A percentile compares a stretch with the other conserved stretches of the same genome.
These are phyloP conservation scores for Zeuzera pyrina DNA, from an alignment of 2,888 invertebrate genomes.

Conservation along the genomic window DNA sequence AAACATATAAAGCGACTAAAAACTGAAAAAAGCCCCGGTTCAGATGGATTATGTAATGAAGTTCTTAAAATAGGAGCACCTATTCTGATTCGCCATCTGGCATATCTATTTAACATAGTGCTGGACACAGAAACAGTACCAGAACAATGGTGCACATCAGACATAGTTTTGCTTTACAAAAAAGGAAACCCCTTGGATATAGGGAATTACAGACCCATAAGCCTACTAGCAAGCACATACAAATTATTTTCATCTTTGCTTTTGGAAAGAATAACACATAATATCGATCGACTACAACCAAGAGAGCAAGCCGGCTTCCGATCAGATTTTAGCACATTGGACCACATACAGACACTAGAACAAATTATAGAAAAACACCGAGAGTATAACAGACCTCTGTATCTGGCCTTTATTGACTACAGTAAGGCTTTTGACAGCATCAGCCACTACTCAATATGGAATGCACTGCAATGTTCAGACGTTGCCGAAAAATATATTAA, in stretches of 20 bases:
- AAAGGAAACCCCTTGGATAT: conserved; percentile 10
- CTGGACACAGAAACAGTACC: conserved; percentile 1
- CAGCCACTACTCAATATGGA: too few species aligned
- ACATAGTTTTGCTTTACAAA: conserved; percentile 10
- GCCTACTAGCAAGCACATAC: conserved; percentile 6
- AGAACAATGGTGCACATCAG: conserved; percentile 3
- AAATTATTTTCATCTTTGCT: conserved; percentile 8
- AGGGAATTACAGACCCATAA: conserved; percentile 9
- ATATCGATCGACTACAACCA: conserved; percentile 5
- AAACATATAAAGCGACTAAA: background rate
- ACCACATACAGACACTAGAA: conserved; percentile 2
- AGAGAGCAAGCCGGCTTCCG: conserved; percentile 10
- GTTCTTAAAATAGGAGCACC: background rate
- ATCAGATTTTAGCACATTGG: conserved; percentile 5
- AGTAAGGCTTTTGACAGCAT: too few species aligned
- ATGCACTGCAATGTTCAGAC: too few species aligned
- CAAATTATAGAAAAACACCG: conserved; percentile 1
- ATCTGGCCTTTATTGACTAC: too few species aligned
- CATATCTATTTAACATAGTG: too few species aligned
- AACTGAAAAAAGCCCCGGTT: background rate
- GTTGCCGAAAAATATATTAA: too few species aligned
- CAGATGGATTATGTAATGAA: background rate
- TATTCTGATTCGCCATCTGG: too few species aligned
- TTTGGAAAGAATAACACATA: conserved; percentile 2
- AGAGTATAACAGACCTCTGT: too few species aligned